phyloP scores from a whole-genome alignment of 2,113 vertebrate species.

The Tachysurus fulvidraco region DNA sequence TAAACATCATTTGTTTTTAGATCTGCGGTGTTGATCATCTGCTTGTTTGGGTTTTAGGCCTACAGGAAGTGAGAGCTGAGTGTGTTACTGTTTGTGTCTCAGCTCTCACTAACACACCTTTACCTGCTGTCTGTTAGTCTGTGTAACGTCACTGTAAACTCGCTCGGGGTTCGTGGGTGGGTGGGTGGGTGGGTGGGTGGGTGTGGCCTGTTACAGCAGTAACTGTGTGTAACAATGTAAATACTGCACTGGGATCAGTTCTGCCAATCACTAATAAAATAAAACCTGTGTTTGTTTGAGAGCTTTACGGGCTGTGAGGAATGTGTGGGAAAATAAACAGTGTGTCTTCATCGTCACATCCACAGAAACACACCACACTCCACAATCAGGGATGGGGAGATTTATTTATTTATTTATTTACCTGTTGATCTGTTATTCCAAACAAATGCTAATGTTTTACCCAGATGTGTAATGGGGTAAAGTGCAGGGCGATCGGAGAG shows the following conservation, averaged over 20 bases:
- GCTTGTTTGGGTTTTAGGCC: neutral
- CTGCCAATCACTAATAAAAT: neutral
- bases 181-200: no score
- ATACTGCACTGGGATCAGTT: neutral
- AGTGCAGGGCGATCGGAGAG: neutral
- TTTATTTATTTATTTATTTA: conserved; percentile 23
- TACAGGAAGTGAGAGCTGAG: neutral
- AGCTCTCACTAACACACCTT: neutral
- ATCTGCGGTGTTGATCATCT: neutral
- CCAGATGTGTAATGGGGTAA: neutral
- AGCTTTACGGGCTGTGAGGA: neutral
- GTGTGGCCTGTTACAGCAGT: neutral
- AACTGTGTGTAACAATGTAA: neutral
- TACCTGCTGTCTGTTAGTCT: neutral
- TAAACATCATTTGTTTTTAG: neutral
- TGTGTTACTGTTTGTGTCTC: neutral
- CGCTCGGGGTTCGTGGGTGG: neutral
- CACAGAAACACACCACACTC: conserved; percentile 45
- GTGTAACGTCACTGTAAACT: no score
- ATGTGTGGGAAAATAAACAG: conserved; percentile 40
- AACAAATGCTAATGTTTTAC: conserved; percentile 62
- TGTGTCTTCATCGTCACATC: conserved; percentile 14
- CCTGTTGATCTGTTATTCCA: conserved; percentile 52
- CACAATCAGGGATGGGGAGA: conserved; percentile 53
- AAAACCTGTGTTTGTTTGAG: neutral